phyloP scores from a whole-genome alignment of 2,888 invertebrate genomes.

The Mythimna loreyi region DNA sequence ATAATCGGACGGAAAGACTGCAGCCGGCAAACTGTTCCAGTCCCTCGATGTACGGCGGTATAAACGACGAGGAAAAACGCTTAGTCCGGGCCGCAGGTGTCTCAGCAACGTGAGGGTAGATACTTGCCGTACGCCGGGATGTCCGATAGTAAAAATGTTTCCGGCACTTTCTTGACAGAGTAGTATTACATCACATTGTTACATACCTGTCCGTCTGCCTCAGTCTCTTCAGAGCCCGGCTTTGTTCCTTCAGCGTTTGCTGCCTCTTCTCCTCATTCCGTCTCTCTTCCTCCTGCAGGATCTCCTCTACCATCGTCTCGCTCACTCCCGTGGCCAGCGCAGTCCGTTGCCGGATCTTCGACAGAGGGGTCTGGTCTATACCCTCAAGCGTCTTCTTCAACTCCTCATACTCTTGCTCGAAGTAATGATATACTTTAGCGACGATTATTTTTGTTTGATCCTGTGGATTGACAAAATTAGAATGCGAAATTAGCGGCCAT shows the following conservation, averaged over 20 bases:
- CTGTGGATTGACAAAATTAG: not conserved
- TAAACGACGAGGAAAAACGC: too few relatives aligned
- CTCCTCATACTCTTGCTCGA: slow-evolving; percentile 37
- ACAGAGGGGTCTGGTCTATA: slow-evolving; percentile 24
- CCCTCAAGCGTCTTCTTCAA: slow-evolving; percentile 6
- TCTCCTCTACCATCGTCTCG: slow-evolving; percentile 8
- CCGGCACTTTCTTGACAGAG: too few relatives aligned
- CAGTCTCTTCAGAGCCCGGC: not conserved
- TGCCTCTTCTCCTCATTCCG: not conserved
- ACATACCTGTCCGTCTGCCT: not conserved
- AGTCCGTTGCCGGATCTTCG: slow-evolving; percentile 20
- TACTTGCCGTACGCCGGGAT: too few relatives aligned
- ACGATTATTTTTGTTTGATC: slow-evolving; percentile 20
- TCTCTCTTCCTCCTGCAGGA: slow-evolving; percentile 23
- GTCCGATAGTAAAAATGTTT: too few relatives aligned
- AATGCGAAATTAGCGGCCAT: too few relatives aligned
- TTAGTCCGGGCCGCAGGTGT: too few relatives aligned
- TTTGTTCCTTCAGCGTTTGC: not conserved
- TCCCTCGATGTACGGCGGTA: too few relatives aligned
- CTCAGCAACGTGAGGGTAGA: too few relatives aligned
- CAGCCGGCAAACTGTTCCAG: too few relatives aligned
- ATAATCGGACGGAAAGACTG: too few relatives aligned
- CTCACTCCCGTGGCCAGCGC: slow-evolving; percentile 27
- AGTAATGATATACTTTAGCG: slow-evolving; percentile 33
- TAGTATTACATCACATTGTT: too few relatives aligned